Base-by-base conservation (phyloP, 2,888 invertebrate genomes). In the Drosophila mimetica region DNA sequence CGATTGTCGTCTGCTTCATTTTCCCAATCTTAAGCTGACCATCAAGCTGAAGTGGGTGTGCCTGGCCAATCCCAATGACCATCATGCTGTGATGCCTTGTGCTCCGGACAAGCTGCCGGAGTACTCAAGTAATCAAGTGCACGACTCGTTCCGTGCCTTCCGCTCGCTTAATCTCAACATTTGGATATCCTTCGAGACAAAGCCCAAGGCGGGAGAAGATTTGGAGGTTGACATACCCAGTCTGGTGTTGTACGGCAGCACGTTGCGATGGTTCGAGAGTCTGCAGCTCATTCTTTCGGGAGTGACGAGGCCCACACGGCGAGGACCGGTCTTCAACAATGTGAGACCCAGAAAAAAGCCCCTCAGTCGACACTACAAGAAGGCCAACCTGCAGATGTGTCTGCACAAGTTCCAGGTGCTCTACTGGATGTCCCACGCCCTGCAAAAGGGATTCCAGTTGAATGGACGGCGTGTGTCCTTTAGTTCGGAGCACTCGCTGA, bases 341-440 rank as follows among this genome's bases (percentile, higher is more conserved):
- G 94, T 95, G 50, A 94, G 96, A 11, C 96, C 97, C 13, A 94
- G 96, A 58, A 98, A 98, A 91, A 96, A 96, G 72, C 98, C 98
- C 80, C 93, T 99, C 4, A 98, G 98, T 77, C 93, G 99, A 0
- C 99, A 99, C 91, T 98, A 96, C 90, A 95, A 96, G 77, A 96
- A 96, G 85, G 95, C 98, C 32, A 95, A 97, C 89, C 92, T 98
- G 4, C 95, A 96, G 6, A 94, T 99, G 84, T 96, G 96, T 0
- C 93, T 99, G 54, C 98, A 98, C 87, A 95, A 96, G 79, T 94
- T 96, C 75, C 96, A 96, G 92, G 92, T 92, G 6, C 86, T 91
- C 3, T 99, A 99, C 92, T 99, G 99, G 99, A 98, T 99, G 94
- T 99, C 99, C 0, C 98, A 97, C 81, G 97, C 98, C 0, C 95